phyloP scores from a whole-genome alignment of 2,888 invertebrate genomes.

The Leuctra nigra region DNA sequence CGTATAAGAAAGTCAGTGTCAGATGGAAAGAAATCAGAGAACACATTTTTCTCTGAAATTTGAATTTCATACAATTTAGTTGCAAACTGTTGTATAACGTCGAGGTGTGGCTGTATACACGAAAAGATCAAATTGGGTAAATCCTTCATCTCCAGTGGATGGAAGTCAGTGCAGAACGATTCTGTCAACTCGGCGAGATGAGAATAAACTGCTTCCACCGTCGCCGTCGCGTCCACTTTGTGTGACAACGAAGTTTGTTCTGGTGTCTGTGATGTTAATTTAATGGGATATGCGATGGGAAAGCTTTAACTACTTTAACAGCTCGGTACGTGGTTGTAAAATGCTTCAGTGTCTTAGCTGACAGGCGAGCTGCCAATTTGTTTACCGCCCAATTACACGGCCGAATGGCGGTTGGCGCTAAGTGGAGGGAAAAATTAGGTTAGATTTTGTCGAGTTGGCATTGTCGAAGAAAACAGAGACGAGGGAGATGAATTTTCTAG shows the following conservation, averaged over 20 bases:
- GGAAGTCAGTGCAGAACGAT: no score
- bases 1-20: no score
- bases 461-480: background rate
- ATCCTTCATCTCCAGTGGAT: no score
- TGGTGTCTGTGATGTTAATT: slow-evolving; percentile 4
- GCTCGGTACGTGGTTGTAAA: background rate
- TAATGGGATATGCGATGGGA: background rate
- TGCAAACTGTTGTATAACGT: no score
- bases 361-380: background rate
- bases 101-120: no score
- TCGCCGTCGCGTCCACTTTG: background rate
- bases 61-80: no score
- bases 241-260: background rate
- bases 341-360: background rate
- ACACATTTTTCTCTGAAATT: no score
- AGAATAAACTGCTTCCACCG: background rate
- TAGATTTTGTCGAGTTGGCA: background rate
- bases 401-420: background rate
- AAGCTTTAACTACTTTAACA: background rate
- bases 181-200: background rate
- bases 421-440: background rate
- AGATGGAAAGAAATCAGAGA: no score
- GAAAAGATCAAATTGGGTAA: no score
- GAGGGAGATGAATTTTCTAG: background rate
- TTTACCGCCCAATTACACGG: background rate